These are phyloP conservation scores for Metalampra italica DNA, from an alignment of 2,888 invertebrate genomes.

Conservation along the genomic window DNA sequence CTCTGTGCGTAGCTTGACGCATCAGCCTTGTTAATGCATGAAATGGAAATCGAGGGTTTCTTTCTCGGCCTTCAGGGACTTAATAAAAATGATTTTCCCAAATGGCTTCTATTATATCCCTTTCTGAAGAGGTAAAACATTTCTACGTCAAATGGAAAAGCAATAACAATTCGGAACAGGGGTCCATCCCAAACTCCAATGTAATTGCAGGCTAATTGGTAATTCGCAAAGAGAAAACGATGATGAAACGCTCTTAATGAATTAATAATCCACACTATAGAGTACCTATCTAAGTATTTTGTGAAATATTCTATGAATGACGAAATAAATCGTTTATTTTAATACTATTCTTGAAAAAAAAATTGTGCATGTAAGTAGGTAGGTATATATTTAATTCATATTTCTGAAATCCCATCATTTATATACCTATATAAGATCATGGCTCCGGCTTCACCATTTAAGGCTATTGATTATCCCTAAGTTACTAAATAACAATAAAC, in stretches of 20 bases:
- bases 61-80: conserved; percentile 20
- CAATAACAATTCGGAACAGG: background rate
- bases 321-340: too few relatives aligned
- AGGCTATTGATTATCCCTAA: too few relatives aligned
- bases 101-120: conserved; percentile 6
- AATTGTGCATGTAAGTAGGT: too few relatives aligned
- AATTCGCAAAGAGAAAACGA: background rate
- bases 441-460: too few relatives aligned
- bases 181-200: background rate
- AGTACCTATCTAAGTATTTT: too few relatives aligned
- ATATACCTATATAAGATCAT: too few relatives aligned
- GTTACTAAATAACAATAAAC: too few relatives aligned
- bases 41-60: conserved; percentile 38
- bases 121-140: background rate
- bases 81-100: conserved; percentile 15
- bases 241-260: background rate
- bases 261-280: background rate
- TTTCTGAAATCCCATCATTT: too few relatives aligned
- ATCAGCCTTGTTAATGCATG: conserved; percentile 35
- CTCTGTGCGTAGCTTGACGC: conserved; percentile 39
- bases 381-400: too few relatives aligned
- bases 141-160: background rate
- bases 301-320: too few relatives aligned
- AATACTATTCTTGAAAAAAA: too few relatives aligned
- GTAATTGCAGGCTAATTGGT: background rate